These are phyloP conservation scores for Aphelocoma californica DNA, from an alignment of 2,797 vertebrate genomes.

Conservation along the genomic window DNA sequence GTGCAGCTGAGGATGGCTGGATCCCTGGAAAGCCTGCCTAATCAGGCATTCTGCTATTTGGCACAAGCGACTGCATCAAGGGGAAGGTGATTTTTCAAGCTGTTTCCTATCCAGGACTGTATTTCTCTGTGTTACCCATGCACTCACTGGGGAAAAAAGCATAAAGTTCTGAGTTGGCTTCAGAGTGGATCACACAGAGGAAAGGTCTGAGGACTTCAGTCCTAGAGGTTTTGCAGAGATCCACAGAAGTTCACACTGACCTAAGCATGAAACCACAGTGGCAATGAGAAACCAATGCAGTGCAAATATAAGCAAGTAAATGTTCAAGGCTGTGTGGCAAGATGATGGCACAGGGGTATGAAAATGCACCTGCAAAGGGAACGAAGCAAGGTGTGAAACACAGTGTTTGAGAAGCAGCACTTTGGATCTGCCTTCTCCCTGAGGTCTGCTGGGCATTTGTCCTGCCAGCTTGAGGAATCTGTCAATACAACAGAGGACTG, in stretches of 20 bases:
- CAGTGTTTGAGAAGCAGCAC: neutral
- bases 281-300: neutral
- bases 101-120: neutral
- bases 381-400: neutral
- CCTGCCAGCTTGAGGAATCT: neutral
- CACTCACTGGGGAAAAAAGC: neutral
- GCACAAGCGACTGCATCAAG: neutral
- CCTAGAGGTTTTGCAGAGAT: neutral
- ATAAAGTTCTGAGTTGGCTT: neutral
- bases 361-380: neutral
- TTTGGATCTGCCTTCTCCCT: neutral
- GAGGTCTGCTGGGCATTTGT: neutral
- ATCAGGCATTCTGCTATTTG: conserved; percentile 16
- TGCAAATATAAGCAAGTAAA: neutral
- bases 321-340: neutral
- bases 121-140: neutral
- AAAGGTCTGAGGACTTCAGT: neutral
- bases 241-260: neutral
- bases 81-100: neutral
- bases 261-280: neutral
- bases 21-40: conserved; percentile 19
- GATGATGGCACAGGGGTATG: rapidly evolving
- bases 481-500: neutral
- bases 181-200: neutral
- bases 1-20: neutral